Evolutionary conservation across 2,888 invertebrate species (phyloP).

Genomic region (Imbricaverruca yamaguchii): DNA sequence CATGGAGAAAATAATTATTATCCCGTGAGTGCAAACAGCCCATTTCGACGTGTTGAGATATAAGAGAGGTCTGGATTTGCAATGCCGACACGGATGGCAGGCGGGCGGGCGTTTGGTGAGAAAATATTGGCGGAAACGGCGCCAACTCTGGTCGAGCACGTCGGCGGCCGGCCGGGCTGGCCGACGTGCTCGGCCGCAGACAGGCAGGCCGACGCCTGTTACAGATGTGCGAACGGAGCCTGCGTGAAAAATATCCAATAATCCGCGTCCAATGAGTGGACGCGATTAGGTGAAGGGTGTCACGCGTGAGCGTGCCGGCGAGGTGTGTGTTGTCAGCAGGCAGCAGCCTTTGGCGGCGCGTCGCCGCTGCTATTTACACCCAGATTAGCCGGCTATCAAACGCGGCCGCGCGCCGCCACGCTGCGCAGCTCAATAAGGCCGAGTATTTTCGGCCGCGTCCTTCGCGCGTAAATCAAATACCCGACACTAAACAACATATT

Average conservation of each 20-base stretch:
- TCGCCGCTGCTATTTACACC: not conserved
- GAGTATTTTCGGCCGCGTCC: not conserved
- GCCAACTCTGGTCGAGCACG: not conserved
- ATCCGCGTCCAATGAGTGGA: not conserved
- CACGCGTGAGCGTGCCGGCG: not conserved
- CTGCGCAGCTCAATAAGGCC: not conserved
- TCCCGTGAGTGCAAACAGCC: slow-evolving; percentile 17
- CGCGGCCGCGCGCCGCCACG: not conserved
- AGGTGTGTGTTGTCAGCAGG: not conserved
- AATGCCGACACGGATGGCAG: not conserved
- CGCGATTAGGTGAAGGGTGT: slow-evolving; percentile 3
- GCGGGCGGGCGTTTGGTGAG: not conserved
- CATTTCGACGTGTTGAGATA: slow-evolving; percentile 21
- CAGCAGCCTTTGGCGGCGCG: not conserved
- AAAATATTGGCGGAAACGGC: slow-evolving; percentile 1
- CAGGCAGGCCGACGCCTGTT: not conserved
- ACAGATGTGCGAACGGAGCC: not conserved
- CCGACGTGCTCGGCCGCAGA: not conserved
- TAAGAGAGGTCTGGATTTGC: slow-evolving; percentile 8
- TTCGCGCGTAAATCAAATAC: slow-evolving; percentile 14
- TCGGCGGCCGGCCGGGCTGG: not conserved
- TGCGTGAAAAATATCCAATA: not conserved
- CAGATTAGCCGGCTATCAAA: slow-evolving; percentile 2
- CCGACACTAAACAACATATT: slow-evolving; percentile 19
- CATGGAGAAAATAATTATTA: slow-evolving; percentile 18